Evolutionary conservation across 2,113 vertebrate genomes (phyloP), one percentile per base, ranked within the genome.

Genomic region (Panthera tigris): DNA sequence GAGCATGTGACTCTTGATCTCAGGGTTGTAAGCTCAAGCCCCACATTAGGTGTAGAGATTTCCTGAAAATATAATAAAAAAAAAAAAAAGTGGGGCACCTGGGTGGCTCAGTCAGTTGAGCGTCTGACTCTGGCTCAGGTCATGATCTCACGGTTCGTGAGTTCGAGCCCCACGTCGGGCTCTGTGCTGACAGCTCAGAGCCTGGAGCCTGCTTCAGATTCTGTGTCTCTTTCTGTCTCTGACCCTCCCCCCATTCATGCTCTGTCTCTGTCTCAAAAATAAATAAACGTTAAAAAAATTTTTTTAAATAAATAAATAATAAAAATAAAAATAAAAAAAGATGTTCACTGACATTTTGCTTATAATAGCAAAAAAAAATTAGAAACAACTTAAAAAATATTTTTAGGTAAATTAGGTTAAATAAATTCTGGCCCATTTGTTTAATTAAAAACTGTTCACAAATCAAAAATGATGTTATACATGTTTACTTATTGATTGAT

Each of bases 381-480:
- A 97, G 52, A 97, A 95, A 85, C 5, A 33, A 90, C 13, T 41
- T 89, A 33, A 89, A 90, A 80, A 95, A 57, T 36, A 52, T 27
- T 94, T 78, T 81, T 86, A 84, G 73, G 9, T 16, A 66, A 16
- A 68, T 27, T 74, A 15, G 27, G 4, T 96, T 80, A 80, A 57
- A 69, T 92, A 80, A 96, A 93, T 96, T 92, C 41, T 92, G 57
- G 25, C 36, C 94, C 57, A 86, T 69, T n/a, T 13, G n/a, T 36
- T 85, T 84, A 87, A 39, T 63, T n/a, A 65, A 95, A 95, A 73
- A 87, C 19, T 94, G 12, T 36, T 88, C 39, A 87, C 18, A 88
- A 92, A 85, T 78, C 25, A 95, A 85, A 27, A 73, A 88, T 94
- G 19, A 69, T 94, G 18, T 18, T 79, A 48, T 79, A 79, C 93